Base-by-base conservation (phyloP, 2,888 invertebrate species). In the Chelonus formosanus region DNA sequence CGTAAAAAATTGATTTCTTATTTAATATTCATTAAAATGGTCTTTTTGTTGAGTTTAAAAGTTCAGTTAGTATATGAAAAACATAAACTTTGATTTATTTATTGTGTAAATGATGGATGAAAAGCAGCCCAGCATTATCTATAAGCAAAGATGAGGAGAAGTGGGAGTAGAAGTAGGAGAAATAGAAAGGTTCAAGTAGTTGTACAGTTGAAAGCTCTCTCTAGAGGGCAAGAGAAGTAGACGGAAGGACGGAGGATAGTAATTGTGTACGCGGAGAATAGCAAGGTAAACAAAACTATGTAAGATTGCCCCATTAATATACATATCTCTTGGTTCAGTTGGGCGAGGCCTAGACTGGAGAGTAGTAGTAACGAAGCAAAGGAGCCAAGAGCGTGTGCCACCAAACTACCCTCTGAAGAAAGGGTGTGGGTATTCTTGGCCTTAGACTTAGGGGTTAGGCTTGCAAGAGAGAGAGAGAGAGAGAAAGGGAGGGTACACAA, bases 261-360 rank as follows among this genome's bases (percentile, higher is more conserved):
- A 82, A 82, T 82, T 82, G 83, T 82, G 81, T 82, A 82, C 82
- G 80, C 76, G 75, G 78, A 82, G 82, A 83, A 84, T 84, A 81
- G 84, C 82, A 84, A 84, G 82, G 84, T 84, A 84, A 84, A 84
- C 84, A 84, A 84, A 84, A 84, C 84, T 84, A 84, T 84, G 84
- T 84, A 84, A 84, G 84, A 84, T 84, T 84, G 84, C 79, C 83
- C 84, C 83, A 84, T 84, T 84, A 84, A 84, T 84, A 84, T 84
- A 84, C 84, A 84, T 84, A 84, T 84, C 84, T 84, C 81, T 80
- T 76, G 80, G 82, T 78, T 81, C 76, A 80, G 80, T 80, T 78
- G 77, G 75, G 76, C 76, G 75, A 70, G 70, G 76, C 76, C 70
- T 71, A 72, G 71, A 69, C 70, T 48, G 68, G 71, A 62, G 64